Evolutionary conservation across 2,113 vertebrate genomes (phyloP).

Genomic region (Fregetta grallaria): DNA sequence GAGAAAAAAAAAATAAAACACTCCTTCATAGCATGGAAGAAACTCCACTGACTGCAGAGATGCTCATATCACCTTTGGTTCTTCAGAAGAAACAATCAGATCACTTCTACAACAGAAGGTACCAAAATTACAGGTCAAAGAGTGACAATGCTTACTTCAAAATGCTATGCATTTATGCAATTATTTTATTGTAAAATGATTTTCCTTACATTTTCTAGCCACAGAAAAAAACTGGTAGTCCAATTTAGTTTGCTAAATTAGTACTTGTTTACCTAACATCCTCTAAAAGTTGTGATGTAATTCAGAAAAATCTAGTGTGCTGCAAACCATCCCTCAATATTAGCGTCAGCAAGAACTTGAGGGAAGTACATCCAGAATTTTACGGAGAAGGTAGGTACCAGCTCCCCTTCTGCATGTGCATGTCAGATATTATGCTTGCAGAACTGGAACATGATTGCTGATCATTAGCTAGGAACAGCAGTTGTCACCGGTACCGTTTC

Average conservation of each 20-base stretch:
- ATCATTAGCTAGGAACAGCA: not conserved
- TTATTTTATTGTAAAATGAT: not conserved
- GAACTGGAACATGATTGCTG: not conserved
- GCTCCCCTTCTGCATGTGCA: not conserved
- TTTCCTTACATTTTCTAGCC: not conserved
- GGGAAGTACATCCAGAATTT: not conserved
- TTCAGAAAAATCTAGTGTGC: not conserved
- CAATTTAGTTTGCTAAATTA: not conserved
- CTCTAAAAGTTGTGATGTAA: not conserved
- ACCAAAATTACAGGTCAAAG: constrained; percentile 49
- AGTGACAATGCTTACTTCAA: not conserved
- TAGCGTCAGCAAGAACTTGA: not conserved
- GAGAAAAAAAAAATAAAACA: constrained; percentile 53
- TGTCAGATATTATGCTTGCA: not conserved
- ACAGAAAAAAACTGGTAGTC: not conserved
- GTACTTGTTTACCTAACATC: not conserved
- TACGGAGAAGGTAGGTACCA: not conserved
- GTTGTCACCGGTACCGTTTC: not conserved
- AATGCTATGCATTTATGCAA: not conserved
- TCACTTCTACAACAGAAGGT: constrained; percentile 80
- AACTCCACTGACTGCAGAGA: constrained; percentile 69
- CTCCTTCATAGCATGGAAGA: constrained; percentile 71
- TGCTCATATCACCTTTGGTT: constrained; percentile 70
- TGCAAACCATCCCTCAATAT: not conserved
- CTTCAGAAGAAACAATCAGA: constrained; percentile 79